Evolutionary conservation across 1,140 invertebrate species (phyloP).

Genomic region (Drosophila pseudoananassae): DNA sequence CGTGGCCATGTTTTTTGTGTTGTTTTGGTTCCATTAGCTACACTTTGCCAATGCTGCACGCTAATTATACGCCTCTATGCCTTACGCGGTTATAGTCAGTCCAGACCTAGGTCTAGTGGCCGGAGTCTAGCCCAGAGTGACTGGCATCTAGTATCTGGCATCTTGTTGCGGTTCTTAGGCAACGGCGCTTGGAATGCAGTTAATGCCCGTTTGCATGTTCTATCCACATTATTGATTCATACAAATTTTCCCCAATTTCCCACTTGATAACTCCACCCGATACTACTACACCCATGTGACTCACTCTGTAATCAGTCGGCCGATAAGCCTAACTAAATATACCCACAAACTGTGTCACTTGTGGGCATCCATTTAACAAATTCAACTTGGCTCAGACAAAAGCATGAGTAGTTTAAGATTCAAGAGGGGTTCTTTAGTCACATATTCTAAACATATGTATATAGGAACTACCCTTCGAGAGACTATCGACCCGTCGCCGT

Average conservation of each 20-base stretch:
- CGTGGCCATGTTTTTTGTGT: constrained; percentile 33
- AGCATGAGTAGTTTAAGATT: constrained; percentile 30
- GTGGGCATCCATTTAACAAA: constrained; percentile 56
- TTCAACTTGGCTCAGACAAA: constrained; percentile 45
- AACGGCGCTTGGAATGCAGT: constrained; percentile 71
- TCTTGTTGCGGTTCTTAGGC: constrained; percentile 64
- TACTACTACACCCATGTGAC: constrained; percentile 17
- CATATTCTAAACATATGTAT: constrained; percentile 4
- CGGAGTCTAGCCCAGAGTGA: background rate
- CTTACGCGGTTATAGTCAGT: constrained; percentile 66
- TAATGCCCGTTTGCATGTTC: constrained; percentile 62
- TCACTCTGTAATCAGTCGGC: constrained; percentile 23
- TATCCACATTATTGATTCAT: background rate
- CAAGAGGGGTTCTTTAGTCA: constrained; percentile 28
- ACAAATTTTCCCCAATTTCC: constrained; percentile 29
- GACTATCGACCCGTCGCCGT: constrained; percentile 69
- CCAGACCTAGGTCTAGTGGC: constrained; percentile 3
- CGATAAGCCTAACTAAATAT: constrained; percentile 17
- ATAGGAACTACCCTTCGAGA: constrained; percentile 31
- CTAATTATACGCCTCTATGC: constrained; percentile 80
- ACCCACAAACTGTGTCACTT: constrained; percentile 31
- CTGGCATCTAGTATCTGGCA: background rate
- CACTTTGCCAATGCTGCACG: constrained; percentile 73
- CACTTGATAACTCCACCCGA: constrained; percentile 22
- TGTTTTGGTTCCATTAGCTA: constrained; percentile 48